phyloP scores from a whole-genome alignment of 2,797 vertebrate species.

The Heteromormyrus szaboi region DNA sequence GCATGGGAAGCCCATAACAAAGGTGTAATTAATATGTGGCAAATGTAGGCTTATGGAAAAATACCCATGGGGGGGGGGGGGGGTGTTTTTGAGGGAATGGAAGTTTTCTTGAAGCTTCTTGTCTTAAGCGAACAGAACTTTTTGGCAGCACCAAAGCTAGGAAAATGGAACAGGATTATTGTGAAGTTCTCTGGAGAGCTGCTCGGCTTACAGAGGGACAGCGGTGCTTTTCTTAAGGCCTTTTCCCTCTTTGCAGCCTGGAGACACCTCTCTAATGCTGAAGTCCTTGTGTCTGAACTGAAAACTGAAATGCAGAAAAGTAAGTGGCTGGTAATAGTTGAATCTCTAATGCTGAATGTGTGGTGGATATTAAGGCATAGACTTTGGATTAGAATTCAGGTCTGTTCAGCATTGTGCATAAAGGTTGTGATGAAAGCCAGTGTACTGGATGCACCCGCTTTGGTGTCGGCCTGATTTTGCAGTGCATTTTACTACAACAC shows the following conservation, averaged over 20 bases:
- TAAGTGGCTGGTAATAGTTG: background rate
- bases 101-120: background rate
- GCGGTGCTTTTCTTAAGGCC: background rate
- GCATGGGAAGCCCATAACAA: background rate
- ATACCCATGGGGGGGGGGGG: background rate
- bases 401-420: background rate
- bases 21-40: background rate
- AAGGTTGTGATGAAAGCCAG: background rate
- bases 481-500: background rate
- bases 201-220: background rate
- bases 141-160: background rate
- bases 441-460: background rate
- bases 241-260: background rate
- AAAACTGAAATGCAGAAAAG: background rate
- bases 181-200: background rate
- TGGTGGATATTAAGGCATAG: background rate
- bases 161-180: background rate
- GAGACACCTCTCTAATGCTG: background rate
- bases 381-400: background rate
- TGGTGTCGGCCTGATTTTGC: background rate
- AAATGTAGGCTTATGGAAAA: background rate
- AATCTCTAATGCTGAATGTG: background rate
- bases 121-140: background rate
- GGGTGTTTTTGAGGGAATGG: background rate
- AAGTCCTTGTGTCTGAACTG: background rate